phyloP scores from a whole-genome alignment of 2,113 vertebrate species.

The Nanger granti region DNA sequence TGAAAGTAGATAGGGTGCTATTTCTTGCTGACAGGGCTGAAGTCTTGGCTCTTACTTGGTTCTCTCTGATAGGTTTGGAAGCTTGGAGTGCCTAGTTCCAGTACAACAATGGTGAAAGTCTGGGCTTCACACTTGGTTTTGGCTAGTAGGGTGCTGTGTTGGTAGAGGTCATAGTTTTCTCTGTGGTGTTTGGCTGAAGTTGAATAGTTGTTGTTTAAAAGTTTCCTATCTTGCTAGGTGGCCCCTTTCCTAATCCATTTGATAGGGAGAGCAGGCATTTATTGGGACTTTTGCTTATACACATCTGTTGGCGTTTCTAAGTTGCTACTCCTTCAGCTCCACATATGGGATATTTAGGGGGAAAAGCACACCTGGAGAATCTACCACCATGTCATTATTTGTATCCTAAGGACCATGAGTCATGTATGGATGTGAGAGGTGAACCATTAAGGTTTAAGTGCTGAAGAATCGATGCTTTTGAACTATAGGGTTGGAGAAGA shows the following conservation, averaged over 20 bases:
- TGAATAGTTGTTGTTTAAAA: neutral
- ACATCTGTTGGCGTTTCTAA: neutral
- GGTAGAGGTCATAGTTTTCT: neutral
- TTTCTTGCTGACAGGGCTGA: neutral
- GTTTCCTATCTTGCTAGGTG: neutral
- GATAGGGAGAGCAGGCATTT: neutral
- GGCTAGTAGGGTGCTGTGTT: neutral
- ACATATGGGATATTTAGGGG: neutral
- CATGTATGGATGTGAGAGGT: neutral
- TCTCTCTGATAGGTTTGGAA: neutral
- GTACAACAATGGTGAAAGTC: neutral
- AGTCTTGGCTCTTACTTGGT: neutral
- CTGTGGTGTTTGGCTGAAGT: neutral
- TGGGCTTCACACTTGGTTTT: neutral
- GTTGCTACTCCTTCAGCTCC: neutral
- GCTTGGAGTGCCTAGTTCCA: neutral
- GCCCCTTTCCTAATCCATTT: neutral
- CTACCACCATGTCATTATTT: neutral
- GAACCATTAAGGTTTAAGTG: neutral
- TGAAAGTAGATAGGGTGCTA: rapidly evolving
- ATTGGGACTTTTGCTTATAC: neutral
- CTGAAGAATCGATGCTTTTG: neutral
- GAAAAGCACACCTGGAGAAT: neutral
- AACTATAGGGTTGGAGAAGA: neutral
- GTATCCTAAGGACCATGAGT: neutral